Base-by-base conservation (phyloP, 2,888 invertebrate species). In the Pyrochroa serraticornis region DNA sequence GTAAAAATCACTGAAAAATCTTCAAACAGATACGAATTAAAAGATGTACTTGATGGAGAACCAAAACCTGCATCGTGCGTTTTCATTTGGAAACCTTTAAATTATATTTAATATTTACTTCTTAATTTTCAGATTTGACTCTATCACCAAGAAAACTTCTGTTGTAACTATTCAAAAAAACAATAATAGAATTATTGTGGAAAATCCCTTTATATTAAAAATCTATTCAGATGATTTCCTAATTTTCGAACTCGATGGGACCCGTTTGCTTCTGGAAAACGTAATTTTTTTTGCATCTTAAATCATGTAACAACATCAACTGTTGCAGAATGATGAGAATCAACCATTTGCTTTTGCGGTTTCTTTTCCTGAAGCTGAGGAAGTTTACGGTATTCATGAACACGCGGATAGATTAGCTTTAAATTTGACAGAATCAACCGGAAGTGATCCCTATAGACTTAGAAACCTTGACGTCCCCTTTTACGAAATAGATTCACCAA, bases 381-480 rank as follows among this genome's bases (percentile, higher is more conserved):
- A 51, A 55, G 33, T 71, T 7, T 68, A 70, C 43, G 73, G 73
- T 65, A 88, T 98, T 58, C 97, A 97, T 0, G 94, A 97, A 75
- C 97, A 98, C 81, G 95, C 96, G 0, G 96, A 97, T 76, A 84
- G 86, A 8, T 86, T 97, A 71, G 84, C 90, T 1, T 82, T 98
- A 3, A 87, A 86, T 65, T 89, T 91, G 0, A 97, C 97, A 0
- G 88, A 88, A 6, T 58, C 63, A 33, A 51, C 39, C 9, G 83
- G 83, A 6, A 85, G 86, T 1, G 95, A 97, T 67, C 97, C 97
- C 0, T 97, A 96, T 79, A 86, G 97, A 0, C 79, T 98, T 10
- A 96, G 91, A 7, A 59, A 44, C 22, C 30, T 44, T 2, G 53
- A 53, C 12, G 34, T 49, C 0, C 7, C 34, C 9, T 8, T 8